Evolutionary conservation across 2,113 vertebrate genomes (phyloP).

Genomic region (Drymodes brunneopygia): DNA sequence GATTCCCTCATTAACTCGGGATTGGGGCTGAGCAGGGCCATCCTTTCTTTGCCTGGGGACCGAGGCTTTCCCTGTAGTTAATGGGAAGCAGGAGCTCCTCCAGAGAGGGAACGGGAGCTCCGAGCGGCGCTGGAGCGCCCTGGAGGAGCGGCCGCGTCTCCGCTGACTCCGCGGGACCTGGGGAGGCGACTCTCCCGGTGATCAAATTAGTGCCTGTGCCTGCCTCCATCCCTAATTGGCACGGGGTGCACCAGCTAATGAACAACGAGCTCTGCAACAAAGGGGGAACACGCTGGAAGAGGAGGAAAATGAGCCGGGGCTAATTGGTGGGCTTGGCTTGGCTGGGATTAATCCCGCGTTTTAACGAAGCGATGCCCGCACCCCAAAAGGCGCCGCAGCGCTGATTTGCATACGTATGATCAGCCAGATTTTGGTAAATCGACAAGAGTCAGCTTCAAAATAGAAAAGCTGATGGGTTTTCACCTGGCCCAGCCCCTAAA

Average conservation of each 20-base stretch:
- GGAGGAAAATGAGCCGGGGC: not conserved
- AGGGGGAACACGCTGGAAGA: not conserved
- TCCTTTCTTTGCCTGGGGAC: not conserved
- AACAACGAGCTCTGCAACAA: not conserved
- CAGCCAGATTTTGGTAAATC: not conserved
- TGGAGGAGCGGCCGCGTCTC: not conserved
- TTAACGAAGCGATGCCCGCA: not conserved
- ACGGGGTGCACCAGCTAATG: not conserved
- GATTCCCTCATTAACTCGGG: not conserved
- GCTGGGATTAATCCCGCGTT: not conserved
- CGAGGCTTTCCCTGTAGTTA: slow-evolving; percentile 2
- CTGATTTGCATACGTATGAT: accelerated
- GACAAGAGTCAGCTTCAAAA: not conserved
- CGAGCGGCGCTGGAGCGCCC: not conserved
- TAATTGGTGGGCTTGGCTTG: slow-evolving; percentile 4
- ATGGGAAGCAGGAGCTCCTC: not conserved
- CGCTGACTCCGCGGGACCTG: not conserved
- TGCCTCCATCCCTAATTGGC: slow-evolving; percentile 3
- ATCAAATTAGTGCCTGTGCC: slow-evolving; percentile 23
- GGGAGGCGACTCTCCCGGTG: not conserved
- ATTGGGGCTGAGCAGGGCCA: not conserved
- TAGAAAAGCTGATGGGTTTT: not conserved
- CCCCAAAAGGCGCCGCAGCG: not conserved
- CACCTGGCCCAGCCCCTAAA: not conserved
- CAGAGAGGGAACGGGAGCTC: not conserved